A percentile compares a stretch with the other conserved stretches of the same genome.
Evolutionary conservation across 2,888 invertebrate genomes (phyloP).

Genomic region (Hoplodrina blanda): DNA sequence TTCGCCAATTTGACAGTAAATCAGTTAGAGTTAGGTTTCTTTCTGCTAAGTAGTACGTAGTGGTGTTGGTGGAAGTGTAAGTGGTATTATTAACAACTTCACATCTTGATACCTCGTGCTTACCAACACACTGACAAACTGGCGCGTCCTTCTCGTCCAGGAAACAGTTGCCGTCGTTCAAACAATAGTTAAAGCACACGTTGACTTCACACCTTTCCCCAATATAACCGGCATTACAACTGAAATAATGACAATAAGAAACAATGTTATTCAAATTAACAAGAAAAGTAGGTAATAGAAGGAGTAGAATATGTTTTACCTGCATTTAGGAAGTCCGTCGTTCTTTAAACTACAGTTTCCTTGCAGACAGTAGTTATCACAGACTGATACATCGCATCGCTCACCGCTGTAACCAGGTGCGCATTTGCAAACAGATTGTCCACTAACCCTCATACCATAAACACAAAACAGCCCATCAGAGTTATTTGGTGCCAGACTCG

Average conservation of each 20-base stretch:
- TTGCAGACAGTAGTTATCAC: slow-evolving; percentile 93
- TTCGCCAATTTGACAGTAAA: not conserved
- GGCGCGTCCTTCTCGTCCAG: not conserved
- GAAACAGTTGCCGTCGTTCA: too few species aligned
- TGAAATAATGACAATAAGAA: slow-evolving; percentile 67
- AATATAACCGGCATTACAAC: slow-evolving; percentile 81
- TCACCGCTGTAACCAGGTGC: slow-evolving; percentile 91
- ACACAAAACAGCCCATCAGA: slow-evolving; percentile 77
- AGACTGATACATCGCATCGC: slow-evolving; percentile 92
- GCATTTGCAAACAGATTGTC: slow-evolving; percentile 79
- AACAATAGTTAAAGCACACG: not conserved
- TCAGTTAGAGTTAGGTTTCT: slow-evolving; percentile 5
- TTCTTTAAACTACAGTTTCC: slow-evolving; percentile 90
- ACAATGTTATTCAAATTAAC: too few species aligned
- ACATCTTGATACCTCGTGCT: not conserved
- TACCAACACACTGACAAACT: not conserved
- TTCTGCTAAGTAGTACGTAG: not conserved
- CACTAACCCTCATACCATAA: slow-evolving; percentile 74
- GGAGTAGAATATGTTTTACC: slow-evolving; percentile 67
- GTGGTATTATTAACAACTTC: not conserved
- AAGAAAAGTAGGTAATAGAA: not conserved
- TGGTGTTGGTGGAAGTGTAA: not conserved
- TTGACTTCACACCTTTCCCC: slow-evolving; percentile 89
- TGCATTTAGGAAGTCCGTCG: slow-evolving; percentile 81
- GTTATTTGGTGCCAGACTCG: slow-evolving; percentile 38